Conservation (phyloP, 2,797 vertebrate genomes). For the Gephyroberyx darwinii region DNA sequence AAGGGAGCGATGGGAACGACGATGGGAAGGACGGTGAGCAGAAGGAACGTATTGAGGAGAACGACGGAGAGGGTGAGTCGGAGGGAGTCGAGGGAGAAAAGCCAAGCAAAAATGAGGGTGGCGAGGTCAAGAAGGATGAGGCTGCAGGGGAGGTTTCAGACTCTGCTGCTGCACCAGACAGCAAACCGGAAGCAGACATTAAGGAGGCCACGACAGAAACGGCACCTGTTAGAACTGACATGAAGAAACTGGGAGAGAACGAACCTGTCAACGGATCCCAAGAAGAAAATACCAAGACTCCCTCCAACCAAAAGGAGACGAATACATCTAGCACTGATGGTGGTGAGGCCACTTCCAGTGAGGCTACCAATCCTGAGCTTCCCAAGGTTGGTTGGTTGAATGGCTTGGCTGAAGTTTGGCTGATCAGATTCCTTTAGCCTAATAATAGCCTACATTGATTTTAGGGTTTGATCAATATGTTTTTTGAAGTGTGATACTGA, state of each 20-base stretch:
- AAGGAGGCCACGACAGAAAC: not conserved
- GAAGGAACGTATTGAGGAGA: not conserved
- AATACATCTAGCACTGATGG: not conserved
- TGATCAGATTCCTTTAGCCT: not conserved
- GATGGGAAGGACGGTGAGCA: not conserved
- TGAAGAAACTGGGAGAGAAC: not conserved
- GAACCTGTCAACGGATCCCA: too few relatives aligned
- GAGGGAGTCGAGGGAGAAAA: conserved; percentile 3
- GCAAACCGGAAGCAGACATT: not conserved
- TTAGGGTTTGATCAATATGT: not conserved
- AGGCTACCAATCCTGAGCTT: not conserved
- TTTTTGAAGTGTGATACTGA: too few relatives aligned
- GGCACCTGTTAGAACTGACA: not conserved
- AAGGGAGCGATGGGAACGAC: fast-evolving
- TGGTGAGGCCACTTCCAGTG: not conserved
- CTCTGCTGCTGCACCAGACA: not conserved
- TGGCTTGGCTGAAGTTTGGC: too few relatives aligned
- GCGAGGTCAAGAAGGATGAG: not conserved
- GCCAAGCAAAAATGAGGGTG: not conserved
- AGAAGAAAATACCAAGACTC: not conserved
- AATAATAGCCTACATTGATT: not conserved
- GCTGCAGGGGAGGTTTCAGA: not conserved
- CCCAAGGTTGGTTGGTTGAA: conserved; percentile 56
- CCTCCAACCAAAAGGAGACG: conserved; percentile 6
- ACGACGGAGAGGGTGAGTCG: not conserved